Evolutionary conservation across 2,888 invertebrate species (phyloP).

Genomic region (Drosophila acutilabella): DNA sequence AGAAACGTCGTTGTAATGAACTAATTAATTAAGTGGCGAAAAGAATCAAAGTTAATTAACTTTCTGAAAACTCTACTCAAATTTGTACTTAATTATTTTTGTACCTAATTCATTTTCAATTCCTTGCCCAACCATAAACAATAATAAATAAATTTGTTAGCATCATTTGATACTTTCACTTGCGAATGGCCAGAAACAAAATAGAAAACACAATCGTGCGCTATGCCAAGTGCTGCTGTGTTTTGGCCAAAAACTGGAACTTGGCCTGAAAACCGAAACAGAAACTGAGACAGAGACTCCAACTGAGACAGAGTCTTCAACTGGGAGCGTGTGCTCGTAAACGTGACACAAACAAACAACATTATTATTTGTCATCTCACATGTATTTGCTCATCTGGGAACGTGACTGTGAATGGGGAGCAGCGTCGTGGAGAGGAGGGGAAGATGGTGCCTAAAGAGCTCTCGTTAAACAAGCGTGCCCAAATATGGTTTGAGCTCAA

Average conservation of each 20-base stretch:
- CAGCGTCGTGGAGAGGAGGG: background rate
- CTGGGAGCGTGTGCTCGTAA: conserved; percentile 60
- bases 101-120: background rate
- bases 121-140: background rate
- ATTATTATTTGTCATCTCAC: conserved; percentile 70
- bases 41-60: too few species aligned
- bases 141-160: conserved; percentile 9
- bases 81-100: background rate
- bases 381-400: conserved; percentile 21
- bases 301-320: background rate
- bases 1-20: conserved; percentile 7
- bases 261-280: conserved; percentile 10
- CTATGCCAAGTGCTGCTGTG: conserved; percentile 27
- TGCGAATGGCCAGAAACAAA: conserved; percentile 72
- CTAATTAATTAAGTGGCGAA: conserved; percentile 6
- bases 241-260: conserved; percentile 13
- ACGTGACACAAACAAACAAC: conserved; percentile 74
- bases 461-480: conserved; percentile 61
- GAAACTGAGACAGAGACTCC: conserved; percentile 22
- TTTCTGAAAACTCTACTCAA: too few species aligned
- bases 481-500: conserved; percentile 61
- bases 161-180: conserved; percentile 68
- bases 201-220: conserved; percentile 70
- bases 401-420: conserved; percentile 27
- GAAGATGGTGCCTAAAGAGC: background rate